phyloP scores from a whole-genome alignment of 2,113 vertebrate genomes.

The Trinectes maculatus region DNA sequence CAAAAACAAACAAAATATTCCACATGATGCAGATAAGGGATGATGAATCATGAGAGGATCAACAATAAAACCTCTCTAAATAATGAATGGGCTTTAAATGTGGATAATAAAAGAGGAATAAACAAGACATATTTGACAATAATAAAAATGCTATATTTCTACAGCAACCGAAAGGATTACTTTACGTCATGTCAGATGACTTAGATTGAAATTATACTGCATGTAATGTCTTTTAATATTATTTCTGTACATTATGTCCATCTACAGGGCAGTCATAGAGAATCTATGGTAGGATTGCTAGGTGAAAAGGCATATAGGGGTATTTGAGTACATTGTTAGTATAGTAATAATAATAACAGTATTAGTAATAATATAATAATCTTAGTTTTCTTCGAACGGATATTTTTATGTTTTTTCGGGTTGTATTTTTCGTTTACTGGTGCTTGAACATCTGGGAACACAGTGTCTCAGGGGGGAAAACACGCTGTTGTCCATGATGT shows the following conservation, averaged over 20 bases:
- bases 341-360: neutral
- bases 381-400: neutral
- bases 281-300: neutral
- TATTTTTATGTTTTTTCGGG: neutral
- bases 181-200: too few relatives aligned
- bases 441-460: conserved; percentile 3
- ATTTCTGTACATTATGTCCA: too few relatives aligned
- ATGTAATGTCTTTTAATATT: too few relatives aligned
- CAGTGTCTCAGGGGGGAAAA: conserved; percentile 3
- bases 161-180: too few relatives aligned
- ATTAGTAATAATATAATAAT: too few relatives aligned
- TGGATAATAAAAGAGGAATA: too few relatives aligned
- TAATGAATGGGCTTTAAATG: neutral
- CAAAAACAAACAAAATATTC: neutral
- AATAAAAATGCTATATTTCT: too few relatives aligned
- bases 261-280: neutral
- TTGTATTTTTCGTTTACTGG: neutral
- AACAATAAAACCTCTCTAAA: too few relatives aligned
- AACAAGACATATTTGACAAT: too few relatives aligned
- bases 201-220: too few relatives aligned
- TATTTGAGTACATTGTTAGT: neutral
- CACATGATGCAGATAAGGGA: neutral
- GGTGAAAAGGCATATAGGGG: conserved; percentile 41
- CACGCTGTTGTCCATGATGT: conserved; percentile 12
- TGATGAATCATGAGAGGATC: too few relatives aligned